phyloP scores from a whole-genome alignment of 1,140 invertebrate species.

The Acromyrmex heyeri region DNA sequence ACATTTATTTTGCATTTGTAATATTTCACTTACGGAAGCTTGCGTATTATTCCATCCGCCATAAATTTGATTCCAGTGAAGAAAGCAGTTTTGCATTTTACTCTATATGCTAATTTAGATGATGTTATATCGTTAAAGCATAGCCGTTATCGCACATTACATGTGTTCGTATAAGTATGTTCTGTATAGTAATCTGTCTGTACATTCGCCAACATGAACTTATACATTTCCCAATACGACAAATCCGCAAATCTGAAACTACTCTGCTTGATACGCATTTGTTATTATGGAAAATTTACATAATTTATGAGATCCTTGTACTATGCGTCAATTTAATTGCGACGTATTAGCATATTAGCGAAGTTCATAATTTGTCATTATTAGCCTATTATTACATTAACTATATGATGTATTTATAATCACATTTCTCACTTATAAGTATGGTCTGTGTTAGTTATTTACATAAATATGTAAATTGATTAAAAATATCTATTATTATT shows the following conservation, averaged over 20 bases:
- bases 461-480: conserved; percentile 13
- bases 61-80: conserved; percentile 39
- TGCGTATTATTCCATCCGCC: background rate
- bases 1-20: conserved; percentile 25
- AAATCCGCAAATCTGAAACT: conserved; percentile 26
- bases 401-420: conserved; percentile 18
- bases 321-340: conserved; percentile 6
- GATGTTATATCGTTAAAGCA: conserved; percentile 42
- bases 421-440: background rate
- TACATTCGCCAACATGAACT: background rate
- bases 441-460: background rate
- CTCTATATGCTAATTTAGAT: conserved; percentile 58
- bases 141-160: conserved; percentile 12
- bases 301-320: conserved; percentile 12
- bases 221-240: background rate
- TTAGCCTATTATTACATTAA: conserved; percentile 1
- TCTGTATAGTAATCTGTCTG: background rate
- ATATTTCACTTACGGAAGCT: conserved; percentile 27
- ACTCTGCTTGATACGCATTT: conserved; percentile 29
- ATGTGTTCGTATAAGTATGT: background rate
- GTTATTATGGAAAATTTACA: conserved; percentile 35
- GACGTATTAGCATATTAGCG: conserved; percentile 18
- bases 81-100: conserved; percentile 57
- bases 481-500: background rate
- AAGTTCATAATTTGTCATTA: conserved; percentile 40